Evolutionary conservation across 2,888 invertebrate genomes (phyloP), one percentile per base, ranked within the genome.

Genomic region (Spodoptera picta): DNA sequence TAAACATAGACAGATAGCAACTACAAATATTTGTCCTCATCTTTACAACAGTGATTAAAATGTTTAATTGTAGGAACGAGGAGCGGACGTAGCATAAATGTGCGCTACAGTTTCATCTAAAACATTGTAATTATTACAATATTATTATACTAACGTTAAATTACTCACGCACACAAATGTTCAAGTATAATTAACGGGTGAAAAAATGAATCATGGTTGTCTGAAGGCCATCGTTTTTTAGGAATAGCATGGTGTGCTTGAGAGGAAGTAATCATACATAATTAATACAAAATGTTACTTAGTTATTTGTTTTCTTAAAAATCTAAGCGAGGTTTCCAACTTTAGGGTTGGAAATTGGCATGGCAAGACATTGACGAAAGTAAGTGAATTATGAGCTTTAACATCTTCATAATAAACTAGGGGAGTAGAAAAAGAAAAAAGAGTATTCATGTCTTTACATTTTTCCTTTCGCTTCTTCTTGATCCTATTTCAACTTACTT

Each of bases 61-160:
- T 90, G 93, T 93, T 94, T 94, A 94, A 94, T 94, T 94, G 89
- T 86, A 89, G 93, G 94, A 94, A 94, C 94, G 92, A 90, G 87
- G 87, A 91, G 89, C 90, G 91, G 88, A 89, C 87, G 90, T 88
- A 75, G 11, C 6, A 53, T 60, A 81, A 80, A 82, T 85, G 93
- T 92, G 92, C 92, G 84, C 86, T 92, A 92, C 90, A 90, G 90
- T 92, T 92, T 88, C 86, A 88, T 90, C 88, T 89, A 90, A 78
- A 92, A 91, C 90, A 93, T 79, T 69, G 69, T 78, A 80, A 78
- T 78, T 78, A 78, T 64, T 46, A 77, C 69, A 74, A 75, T 69
- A 71, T 91, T 89, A 90, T 36, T 36, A 36, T 36, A 36, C 36
- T 80, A 56, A 82, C 80, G 82, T 80, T 72, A 84, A 87, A 89